Conservation (phyloP, 2,113 vertebrate genomes). For the Tychaedon coryphoeus region DNA sequence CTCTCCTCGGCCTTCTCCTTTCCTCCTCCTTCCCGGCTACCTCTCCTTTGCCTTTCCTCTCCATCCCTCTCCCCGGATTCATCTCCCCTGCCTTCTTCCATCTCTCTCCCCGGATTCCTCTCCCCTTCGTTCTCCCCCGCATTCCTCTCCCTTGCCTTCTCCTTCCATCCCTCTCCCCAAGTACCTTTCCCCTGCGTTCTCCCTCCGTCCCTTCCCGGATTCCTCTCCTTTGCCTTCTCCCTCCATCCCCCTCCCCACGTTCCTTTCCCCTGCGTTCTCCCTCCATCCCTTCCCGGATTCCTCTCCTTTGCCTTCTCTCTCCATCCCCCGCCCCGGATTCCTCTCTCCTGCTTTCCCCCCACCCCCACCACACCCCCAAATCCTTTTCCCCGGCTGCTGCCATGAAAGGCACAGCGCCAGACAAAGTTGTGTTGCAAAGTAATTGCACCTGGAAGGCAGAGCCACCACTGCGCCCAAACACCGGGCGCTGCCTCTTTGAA, state of each 20-base stretch:
- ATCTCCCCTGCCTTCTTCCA: background rate
- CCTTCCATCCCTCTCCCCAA: background rate
- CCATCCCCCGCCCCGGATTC: accelerated
- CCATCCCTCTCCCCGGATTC: accelerated
- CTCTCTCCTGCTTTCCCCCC: background rate
- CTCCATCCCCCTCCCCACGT: background rate
- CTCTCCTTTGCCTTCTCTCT: background rate
- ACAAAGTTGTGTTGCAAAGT: conserved; percentile 59
- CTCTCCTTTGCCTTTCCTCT: accelerated
- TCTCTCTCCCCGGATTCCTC: too few species aligned
- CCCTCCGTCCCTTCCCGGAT: too few species aligned
- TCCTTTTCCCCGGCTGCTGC: background rate
- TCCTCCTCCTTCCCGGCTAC: accelerated
- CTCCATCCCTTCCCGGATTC: background rate
- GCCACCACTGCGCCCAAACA: background rate
- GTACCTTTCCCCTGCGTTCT: too few species aligned
- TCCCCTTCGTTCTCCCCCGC: too few species aligned
- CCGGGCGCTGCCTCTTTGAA: conserved; percentile 34
- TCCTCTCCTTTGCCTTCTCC: too few species aligned
- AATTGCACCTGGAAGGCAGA: conserved; percentile 66
- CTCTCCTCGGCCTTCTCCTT: background rate
- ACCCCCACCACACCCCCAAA: background rate
- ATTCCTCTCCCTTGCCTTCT: background rate
- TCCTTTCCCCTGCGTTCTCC: background rate
- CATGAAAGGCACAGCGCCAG: background rate